Percentiles rank a stretch among this genome's conserved stretches.
These are phyloP conservation scores for Dicrostonyx torquatus DNA, from an alignment of 2,797 vertebrate species.

Conservation along the genomic window DNA sequence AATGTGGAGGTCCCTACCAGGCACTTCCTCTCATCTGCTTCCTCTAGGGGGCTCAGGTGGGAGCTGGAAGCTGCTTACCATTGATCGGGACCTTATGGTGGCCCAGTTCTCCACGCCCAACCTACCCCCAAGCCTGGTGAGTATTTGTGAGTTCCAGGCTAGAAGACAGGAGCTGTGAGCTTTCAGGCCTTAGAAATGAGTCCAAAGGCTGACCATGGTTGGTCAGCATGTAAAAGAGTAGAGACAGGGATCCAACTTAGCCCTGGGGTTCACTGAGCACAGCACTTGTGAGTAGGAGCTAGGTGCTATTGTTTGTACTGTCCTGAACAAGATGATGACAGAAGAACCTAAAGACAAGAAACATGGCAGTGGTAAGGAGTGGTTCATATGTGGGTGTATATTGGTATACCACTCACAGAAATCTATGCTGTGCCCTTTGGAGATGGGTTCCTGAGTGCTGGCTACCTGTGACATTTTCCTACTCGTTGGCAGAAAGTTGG, in stretches of 20 bases:
- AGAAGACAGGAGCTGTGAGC: background rate
- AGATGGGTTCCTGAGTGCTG: background rate
- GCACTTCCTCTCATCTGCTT: background rate
- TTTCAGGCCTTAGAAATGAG: background rate
- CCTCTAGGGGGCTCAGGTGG: conserved; percentile 84
- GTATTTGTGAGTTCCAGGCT: conserved; percentile 17
- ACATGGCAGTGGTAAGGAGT: background rate
- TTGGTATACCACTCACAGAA: background rate
- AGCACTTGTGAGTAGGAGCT: background rate
- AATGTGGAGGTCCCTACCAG: background rate
- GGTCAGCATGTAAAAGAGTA: background rate
- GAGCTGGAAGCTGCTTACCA: conserved; percentile 93
- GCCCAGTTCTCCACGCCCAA: conserved; percentile 94
- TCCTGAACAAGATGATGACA: background rate
- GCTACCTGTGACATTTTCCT: conserved; percentile 50
- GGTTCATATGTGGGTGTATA: background rate
- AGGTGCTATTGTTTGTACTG: background rate
- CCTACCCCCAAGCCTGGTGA: conserved; percentile 93
- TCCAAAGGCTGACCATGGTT: background rate
- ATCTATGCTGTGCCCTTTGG: background rate
- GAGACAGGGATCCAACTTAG: background rate
- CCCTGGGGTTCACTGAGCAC: background rate
- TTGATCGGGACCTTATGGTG: conserved; percentile 94
- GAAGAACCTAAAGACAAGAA: background rate
- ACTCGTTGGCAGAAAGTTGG: conserved; percentile 91